Conservation (phyloP, 2,888 invertebrate species). For the Stenolophus ochropezus region DNA sequence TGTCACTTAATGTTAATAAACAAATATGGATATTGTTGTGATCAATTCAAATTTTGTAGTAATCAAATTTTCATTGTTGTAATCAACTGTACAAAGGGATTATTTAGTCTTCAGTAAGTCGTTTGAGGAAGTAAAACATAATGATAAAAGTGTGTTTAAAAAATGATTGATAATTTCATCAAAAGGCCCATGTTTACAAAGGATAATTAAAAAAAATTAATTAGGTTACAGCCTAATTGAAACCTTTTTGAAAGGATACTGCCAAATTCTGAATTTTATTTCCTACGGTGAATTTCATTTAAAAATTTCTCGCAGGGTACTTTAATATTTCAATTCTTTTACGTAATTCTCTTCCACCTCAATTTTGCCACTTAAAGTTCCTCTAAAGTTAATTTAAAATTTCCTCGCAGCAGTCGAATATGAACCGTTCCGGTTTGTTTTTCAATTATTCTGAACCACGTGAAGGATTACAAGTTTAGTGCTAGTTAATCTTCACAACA, state of each 20-base stretch:
- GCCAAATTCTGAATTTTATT: neutral
- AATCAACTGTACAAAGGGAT: no score
- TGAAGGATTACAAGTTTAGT: neutral
- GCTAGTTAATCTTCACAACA: neutral
- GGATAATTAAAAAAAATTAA: neutral
- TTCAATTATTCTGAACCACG: neutral
- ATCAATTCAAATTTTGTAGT: no score
- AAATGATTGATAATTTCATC: neutral
- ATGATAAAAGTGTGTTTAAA: neutral
- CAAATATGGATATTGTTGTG: no score
- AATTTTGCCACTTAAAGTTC: constrained; percentile 12
- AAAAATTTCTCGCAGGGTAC: neutral
- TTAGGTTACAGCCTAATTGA: neutral
- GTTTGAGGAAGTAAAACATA: neutral
- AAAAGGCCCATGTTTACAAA: neutral
- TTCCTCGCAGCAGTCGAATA: neutral
- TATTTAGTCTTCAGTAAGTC: no score
- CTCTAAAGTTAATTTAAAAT: constrained; percentile 8
- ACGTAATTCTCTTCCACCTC: constrained; percentile 6
- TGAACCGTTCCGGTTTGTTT: neutral
- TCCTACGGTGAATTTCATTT: constrained; percentile 2
- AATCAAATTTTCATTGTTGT: no score
- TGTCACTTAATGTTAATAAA: no score
- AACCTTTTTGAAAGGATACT: neutral
- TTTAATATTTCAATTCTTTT: constrained; percentile 15